Base-by-base conservation (phyloP, 2,797 vertebrate genomes). In the Mormyrus proboscirostris region DNA sequence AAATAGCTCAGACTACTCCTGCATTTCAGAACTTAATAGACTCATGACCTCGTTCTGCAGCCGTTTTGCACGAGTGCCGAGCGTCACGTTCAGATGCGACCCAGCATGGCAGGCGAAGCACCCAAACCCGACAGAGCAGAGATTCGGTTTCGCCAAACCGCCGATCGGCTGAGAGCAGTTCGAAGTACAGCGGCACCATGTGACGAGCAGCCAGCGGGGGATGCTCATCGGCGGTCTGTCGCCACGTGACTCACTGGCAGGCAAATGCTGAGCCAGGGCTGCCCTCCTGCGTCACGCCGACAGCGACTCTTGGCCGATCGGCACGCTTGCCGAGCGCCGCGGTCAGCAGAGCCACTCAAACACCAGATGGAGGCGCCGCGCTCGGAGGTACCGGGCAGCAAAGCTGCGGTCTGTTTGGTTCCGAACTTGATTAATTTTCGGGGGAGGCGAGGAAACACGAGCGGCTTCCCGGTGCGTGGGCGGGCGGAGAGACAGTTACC, bases 401-500 rank as follows among this genome's bases (percentile, higher is more conserved):
- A n/a, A 85, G 49, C n/a, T 6, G 82, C 41, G 3, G 53, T 38
- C 53, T 19, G 50, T 57, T 38, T 87, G 25, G 4, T n/a, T 79
- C 38, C 16, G n/a, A 41, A 44, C 73, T 79, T 19, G 33, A 33
- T 47, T 84, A 47, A 49, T 84, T 50, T 25, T 25, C n/a, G 4
- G n/a, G 25, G 85, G 25, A 22, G 82, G 47, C n/a, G 7, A 25
- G 57, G 57, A n/a, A 57, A 29, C 3, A 2, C 2, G 5, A 55
- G 25, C 4, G 2, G 25, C 29, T 41, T 9, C 1, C 22, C 50
- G 0, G 82, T 1, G 0, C 19, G 44, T 14, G 82, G 82, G 19
- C 7, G 88, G 53, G 44, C 19, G 4, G 19, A n/a, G 1, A 14
- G 79, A 10, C 44, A 87, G 53, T 92, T 96, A 99, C 98, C 98